Conservation (phyloP, 2,797 vertebrate species). For the Pelochelys cantorii region DNA sequence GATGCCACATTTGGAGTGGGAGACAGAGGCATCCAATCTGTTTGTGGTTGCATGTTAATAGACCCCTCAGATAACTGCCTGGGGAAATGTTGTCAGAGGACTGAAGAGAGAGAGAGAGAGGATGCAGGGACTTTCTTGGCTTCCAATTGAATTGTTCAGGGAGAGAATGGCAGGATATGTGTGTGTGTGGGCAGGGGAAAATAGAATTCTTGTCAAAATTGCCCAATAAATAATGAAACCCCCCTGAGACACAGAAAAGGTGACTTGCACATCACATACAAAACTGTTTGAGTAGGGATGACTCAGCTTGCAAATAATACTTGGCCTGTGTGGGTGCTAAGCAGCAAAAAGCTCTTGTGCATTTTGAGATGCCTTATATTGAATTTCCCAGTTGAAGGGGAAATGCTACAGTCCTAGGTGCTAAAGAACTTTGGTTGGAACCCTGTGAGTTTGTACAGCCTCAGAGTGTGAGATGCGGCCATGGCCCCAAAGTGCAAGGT, state of each 20-base stretch:
- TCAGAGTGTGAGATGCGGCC: not conserved
- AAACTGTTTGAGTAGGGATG: slow-evolving; percentile 39
- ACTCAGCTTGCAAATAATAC: slow-evolving; percentile 50
- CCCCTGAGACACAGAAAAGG: slow-evolving; percentile 29
- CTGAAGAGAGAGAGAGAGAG: not conserved
- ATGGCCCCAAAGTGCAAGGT: not conserved
- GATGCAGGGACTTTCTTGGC: not conserved
- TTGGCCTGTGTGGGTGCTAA: slow-evolving; percentile 12
- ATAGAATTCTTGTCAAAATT: slow-evolving; percentile 59
- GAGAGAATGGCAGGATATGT: slow-evolving; percentile 40
- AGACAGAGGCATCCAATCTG: too few relatives aligned
- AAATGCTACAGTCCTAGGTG: not conserved
- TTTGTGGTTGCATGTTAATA: not conserved
- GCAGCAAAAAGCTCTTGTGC: not conserved
- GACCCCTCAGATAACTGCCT: not conserved
- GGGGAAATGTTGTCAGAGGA: not conserved
- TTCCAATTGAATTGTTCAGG: slow-evolving; percentile 45
- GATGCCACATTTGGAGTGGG: not conserved
- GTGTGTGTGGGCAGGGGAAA: slow-evolving; percentile 6
- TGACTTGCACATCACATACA: slow-evolving; percentile 41
- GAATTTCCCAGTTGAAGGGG: not conserved
- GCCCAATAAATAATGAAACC: slow-evolving; percentile 66
- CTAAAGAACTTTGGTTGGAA: not conserved
- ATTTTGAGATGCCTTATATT: not conserved
- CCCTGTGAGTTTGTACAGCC: not conserved